These are phyloP conservation scores for Gambelia wislizenii DNA, from an alignment of 2,797 vertebrate genomes.

Conservation along the genomic window DNA sequence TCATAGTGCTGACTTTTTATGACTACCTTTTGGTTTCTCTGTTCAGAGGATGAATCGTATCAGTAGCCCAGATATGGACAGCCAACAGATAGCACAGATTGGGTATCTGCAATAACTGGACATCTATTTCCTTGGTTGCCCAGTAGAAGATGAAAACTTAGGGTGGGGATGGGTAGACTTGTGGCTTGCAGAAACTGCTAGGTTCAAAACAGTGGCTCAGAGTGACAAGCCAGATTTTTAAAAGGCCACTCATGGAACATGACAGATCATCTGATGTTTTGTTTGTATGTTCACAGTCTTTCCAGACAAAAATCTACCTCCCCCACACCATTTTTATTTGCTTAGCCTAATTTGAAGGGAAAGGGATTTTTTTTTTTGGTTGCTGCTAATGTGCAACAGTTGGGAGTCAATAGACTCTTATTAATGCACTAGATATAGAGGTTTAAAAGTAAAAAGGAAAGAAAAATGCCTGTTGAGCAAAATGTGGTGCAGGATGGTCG, in stretches of 20 bases:
- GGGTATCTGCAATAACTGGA: neutral
- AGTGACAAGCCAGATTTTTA: neutral
- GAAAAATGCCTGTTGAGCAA: neutral
- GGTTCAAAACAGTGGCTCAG: neutral
- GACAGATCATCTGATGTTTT: neutral
- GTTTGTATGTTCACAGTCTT: neutral
- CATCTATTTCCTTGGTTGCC: neutral
- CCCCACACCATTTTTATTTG: neutral
- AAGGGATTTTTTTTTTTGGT: neutral
- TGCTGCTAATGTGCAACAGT: neutral
- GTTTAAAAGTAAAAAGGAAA: neutral
- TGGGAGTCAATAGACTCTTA: neutral
- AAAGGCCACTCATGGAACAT: neutral
- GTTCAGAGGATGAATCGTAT: neutral
- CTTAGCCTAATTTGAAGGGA: neutral
- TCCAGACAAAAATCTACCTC: neutral
- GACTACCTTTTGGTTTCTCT: neutral
- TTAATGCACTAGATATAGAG: neutral
- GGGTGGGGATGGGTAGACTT: neutral
- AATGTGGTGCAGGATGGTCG: neutral
- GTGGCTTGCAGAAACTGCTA: neutral
- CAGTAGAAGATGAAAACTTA: neutral
- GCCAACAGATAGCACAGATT: neutral
- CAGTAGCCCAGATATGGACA: neutral
- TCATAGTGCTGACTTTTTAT: neutral